These are phyloP conservation scores for Nezara viridula DNA, from an alignment of 2,888 invertebrate species.

Conservation along the genomic window DNA sequence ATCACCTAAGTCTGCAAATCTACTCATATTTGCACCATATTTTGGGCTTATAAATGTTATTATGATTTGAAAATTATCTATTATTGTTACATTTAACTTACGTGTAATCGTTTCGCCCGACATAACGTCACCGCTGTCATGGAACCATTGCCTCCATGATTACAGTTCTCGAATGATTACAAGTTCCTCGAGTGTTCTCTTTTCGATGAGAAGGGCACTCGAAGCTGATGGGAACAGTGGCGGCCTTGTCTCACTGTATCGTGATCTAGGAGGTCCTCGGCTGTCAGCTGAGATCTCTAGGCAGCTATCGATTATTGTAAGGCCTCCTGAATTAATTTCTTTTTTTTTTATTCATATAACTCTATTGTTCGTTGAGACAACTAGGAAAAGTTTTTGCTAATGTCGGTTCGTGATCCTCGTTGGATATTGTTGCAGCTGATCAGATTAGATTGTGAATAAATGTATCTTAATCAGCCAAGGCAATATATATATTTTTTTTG, in stretches of 20 bases:
- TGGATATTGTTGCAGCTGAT: background rate
- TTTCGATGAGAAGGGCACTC: background rate
- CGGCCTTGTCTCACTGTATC: background rate
- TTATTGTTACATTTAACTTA: too few relatives aligned
- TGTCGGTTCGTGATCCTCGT: background rate
- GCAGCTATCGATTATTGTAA: background rate
- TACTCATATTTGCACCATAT: too few relatives aligned
- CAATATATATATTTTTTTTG: background rate
- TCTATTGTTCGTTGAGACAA: background rate
- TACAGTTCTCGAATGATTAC: background rate
- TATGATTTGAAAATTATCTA: too few relatives aligned
- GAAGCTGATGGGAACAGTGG: background rate
- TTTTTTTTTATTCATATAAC: slow-evolving; percentile 3
- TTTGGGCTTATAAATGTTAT: too few relatives aligned
- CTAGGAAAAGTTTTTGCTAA: background rate
- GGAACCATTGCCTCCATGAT: too few relatives aligned
- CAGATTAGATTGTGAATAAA: slow-evolving; percentile 22
- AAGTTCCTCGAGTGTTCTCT: background rate
- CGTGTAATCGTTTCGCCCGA: background rate
- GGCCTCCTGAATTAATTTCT: background rate
- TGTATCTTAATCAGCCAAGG: background rate
- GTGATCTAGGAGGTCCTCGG: slow-evolving; percentile 14
- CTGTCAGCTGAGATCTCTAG: background rate
- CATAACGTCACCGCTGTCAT: background rate
- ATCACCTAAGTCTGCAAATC: too few relatives aligned